Base-by-base conservation (phyloP, 2,888 invertebrate species). In the Erebia aethiops region DNA sequence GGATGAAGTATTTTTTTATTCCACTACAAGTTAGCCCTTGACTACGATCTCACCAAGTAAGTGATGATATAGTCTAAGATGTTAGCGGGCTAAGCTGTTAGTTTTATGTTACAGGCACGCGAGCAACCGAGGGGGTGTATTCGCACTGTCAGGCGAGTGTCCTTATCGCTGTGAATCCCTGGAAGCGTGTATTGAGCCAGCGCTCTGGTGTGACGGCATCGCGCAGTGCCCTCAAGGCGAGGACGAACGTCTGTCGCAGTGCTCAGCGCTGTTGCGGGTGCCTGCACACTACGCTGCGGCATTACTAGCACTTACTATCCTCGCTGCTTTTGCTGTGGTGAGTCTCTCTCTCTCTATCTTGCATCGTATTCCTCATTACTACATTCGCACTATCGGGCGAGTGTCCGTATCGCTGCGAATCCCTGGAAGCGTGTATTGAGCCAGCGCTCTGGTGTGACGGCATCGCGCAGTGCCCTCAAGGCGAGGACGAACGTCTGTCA, bases 361-460 rank as follows among this genome's bases (percentile, higher is more conserved):
- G 26, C 26, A 3, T 26, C 26, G 4, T 26, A 26, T 26, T 26
- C 26, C 26, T 3, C 26, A 26, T 3, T 26, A 26, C 21, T n/a
- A n/a, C n/a, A 72, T 92, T 92, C 77, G 94, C 95, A 0, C 88
- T 95, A 82, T 91, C 95, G 61, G 96, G 96, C 70, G 97, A 97
- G 79, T 97, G 97, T 82, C 94, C 95, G 74, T 95, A 95, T 86
- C 95, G 96, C 61, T 97, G 97, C 83, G 95, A 96, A 3, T 97
- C 97, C 69, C 87, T 97, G 75, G 96, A 97, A 84, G 97, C 97
- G 14, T 97, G 97, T 86, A 97, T 97, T 75, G 95, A 96, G 80
- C 94, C 96, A 0, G 95, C 95, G 62, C 94, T 97, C 67, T 97
- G 97, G 97, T 97, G 97, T 81, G 97, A 97, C 81, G 97, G 97